A percentile compares a stretch with the other conserved stretches of the same genome.
phyloP scores from a whole-genome alignment of 1,140 invertebrate genomes.

The Coboldia fuscipes region DNA sequence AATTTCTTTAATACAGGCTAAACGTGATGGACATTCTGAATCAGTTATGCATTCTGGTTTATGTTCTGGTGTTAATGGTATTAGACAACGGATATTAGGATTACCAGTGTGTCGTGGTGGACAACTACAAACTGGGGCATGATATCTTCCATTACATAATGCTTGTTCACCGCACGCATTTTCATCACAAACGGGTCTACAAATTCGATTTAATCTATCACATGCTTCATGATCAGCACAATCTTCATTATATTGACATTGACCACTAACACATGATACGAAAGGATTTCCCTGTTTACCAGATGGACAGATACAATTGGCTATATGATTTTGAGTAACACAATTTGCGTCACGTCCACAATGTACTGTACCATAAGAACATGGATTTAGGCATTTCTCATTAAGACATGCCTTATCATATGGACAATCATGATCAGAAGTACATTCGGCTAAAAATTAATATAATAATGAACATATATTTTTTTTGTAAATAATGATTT shows the following conservation, averaged over 20 bases:
- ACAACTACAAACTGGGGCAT: slow-evolving; percentile 61
- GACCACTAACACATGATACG: slow-evolving; percentile 55
- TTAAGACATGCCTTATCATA: slow-evolving; percentile 64
- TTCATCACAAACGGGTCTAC: slow-evolving; percentile 57
- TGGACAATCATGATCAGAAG: slow-evolving; percentile 58
- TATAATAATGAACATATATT: slow-evolving; percentile 1
- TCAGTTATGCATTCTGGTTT: slow-evolving; percentile 46
- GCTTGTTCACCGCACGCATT: slow-evolving; percentile 55
- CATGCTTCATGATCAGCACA: slow-evolving; percentile 71
- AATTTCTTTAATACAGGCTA: slow-evolving; percentile 51
- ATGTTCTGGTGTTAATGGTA: slow-evolving; percentile 15
- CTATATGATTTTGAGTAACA: slow-evolving; percentile 43
- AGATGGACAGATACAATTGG: slow-evolving; percentile 59
- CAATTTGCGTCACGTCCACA: slow-evolving; percentile 69
- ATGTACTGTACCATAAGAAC: slow-evolving; percentile 29
- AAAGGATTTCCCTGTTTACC: slow-evolving; percentile 69
- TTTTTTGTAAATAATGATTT: not conserved
- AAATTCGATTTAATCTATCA: slow-evolving; percentile 62
- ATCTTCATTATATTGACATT: slow-evolving; percentile 76
- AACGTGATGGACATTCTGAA: slow-evolving; percentile 44
- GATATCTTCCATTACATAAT: slow-evolving; percentile 43
- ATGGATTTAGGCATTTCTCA: slow-evolving; percentile 60
- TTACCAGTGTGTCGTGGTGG: slow-evolving; percentile 50
- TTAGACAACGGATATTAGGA: slow-evolving; percentile 50
- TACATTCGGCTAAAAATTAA: slow-evolving; percentile 53